Conservation (phyloP, 1,140 invertebrate genomes). For the Phortica variegata region DNA sequence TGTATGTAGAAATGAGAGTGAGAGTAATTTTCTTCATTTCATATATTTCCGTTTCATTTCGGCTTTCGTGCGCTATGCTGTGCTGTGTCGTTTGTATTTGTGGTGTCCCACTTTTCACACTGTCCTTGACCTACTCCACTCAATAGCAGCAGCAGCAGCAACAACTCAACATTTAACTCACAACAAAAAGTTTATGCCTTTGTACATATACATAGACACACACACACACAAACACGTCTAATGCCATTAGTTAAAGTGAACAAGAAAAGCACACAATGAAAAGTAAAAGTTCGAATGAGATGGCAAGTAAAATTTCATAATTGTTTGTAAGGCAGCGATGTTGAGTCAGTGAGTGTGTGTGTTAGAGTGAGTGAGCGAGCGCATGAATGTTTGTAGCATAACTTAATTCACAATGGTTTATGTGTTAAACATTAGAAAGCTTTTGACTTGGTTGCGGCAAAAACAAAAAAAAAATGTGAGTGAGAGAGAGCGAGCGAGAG, state of each 20-base stretch:
- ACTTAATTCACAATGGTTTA: slow-evolving; percentile 45
- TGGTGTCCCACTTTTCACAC: slow-evolving; percentile 56
- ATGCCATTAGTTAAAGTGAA: slow-evolving; percentile 19
- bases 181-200: not conserved
- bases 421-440: slow-evolving; percentile 16
- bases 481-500: slow-evolving; percentile 9
- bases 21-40: too few relatives aligned
- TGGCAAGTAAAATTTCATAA: slow-evolving; percentile 8
- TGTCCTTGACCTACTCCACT: slow-evolving; percentile 58
- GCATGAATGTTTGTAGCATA: slow-evolving; percentile 43
- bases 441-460: slow-evolving; percentile 11
- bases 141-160: slow-evolving; percentile 13
- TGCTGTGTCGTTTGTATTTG: not conserved
- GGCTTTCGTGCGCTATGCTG: too few relatives aligned
- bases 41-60: too few relatives aligned
- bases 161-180: slow-evolving; percentile 1
- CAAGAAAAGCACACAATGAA: not conserved
- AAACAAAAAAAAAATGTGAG: slow-evolving; percentile 11
- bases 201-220: too few relatives aligned
- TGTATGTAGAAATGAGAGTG: too few relatives aligned
- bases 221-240: slow-evolving; percentile 52
- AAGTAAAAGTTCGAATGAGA: slow-evolving; percentile 4
- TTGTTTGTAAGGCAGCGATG: slow-evolving; percentile 19
- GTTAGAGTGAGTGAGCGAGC: slow-evolving; percentile 24
- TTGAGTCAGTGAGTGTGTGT: slow-evolving; percentile 13